Conservation (phyloP, 2,888 invertebrate genomes). For the Sesamia inferens region DNA sequence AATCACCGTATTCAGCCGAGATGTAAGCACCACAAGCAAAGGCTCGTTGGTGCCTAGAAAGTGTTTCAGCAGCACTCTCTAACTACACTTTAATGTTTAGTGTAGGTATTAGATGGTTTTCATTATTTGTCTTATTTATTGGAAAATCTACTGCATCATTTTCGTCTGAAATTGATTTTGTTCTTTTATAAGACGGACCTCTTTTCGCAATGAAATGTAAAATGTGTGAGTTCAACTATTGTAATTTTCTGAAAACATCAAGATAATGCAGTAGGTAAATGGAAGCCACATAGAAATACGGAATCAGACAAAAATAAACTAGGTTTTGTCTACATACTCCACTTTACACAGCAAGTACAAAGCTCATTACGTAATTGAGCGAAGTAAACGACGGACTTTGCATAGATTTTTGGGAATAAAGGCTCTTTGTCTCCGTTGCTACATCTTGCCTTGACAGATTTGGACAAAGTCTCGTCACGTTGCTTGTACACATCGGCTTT, state of each 20-base stretch:
- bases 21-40: conserved; percentile 38
- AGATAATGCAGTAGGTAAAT: not conserved
- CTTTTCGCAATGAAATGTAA: not conserved
- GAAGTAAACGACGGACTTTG: conserved; percentile 47
- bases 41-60: conserved; percentile 71
- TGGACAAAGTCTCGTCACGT: conserved; percentile 47
- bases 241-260: not conserved
- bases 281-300: conserved; percentile 9
- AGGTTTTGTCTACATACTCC: conserved; percentile 4
- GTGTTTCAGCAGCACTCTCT: conserved; percentile 68
- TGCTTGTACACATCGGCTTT: conserved; percentile 47
- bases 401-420: conserved; percentile 60
- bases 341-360: conserved; percentile 23
- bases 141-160: conserved; percentile 7
- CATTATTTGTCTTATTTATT: conserved; percentile 8
- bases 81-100: conserved; percentile 70
- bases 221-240: not conserved
- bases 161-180: not conserved
- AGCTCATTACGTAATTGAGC: conserved; percentile 44
- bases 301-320: conserved; percentile 15
- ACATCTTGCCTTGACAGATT: conserved; percentile 60
- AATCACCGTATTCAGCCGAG: conserved; percentile 48
- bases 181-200: not conserved
- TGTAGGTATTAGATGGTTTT: conserved; percentile 31
- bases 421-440: conserved; percentile 51